These are phyloP conservation scores for Temnothorax ravouxi DNA, from an alignment of 2,888 invertebrate species.

Conservation along the genomic window DNA sequence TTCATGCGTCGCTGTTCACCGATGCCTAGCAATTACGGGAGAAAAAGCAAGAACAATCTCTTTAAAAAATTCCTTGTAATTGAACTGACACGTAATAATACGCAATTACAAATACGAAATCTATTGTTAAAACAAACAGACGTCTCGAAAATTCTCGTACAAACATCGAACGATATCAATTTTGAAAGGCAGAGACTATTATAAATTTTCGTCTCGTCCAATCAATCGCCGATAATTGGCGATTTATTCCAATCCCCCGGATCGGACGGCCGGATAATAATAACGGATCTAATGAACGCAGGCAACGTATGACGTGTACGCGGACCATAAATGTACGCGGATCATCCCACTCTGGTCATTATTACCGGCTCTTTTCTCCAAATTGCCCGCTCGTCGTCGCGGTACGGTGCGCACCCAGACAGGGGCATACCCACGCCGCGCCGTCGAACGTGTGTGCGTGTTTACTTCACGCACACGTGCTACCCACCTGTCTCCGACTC, in stretches of 20 bases:
- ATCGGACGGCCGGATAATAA: conserved; percentile 4
- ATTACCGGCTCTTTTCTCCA: conserved; percentile 59
- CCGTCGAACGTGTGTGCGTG: conserved; percentile 27
- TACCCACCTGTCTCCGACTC: conserved; percentile 57
- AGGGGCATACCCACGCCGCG: conserved; percentile 59
- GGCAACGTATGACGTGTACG: conserved; percentile 32
- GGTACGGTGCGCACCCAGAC: conserved; percentile 61
- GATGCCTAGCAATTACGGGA: background rate
- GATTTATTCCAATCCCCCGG: background rate
- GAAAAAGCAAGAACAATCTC: background rate
- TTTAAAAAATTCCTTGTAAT: background rate
- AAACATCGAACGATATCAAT: background rate
- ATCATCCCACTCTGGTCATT: conserved; percentile 37
- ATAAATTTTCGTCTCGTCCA: background rate
- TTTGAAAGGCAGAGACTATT: background rate
- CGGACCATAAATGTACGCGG: conserved; percentile 28
- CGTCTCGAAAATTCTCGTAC: too few relatives aligned
- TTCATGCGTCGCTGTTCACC: background rate
- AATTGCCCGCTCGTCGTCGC: conserved; percentile 69
- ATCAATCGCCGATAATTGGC: conserved; percentile 28
- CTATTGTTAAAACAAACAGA: background rate
- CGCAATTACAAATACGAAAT: background rate
- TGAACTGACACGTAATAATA: background rate
- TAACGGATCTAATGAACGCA: conserved; percentile 15
- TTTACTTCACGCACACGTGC: conserved; percentile 9